Percentiles rank a stretch among this genome's conserved stretches.
Evolutionary conservation across 2,113 vertebrate genomes (phyloP).

Genomic region (Gnathonemus echidnorhynchus): DNA sequence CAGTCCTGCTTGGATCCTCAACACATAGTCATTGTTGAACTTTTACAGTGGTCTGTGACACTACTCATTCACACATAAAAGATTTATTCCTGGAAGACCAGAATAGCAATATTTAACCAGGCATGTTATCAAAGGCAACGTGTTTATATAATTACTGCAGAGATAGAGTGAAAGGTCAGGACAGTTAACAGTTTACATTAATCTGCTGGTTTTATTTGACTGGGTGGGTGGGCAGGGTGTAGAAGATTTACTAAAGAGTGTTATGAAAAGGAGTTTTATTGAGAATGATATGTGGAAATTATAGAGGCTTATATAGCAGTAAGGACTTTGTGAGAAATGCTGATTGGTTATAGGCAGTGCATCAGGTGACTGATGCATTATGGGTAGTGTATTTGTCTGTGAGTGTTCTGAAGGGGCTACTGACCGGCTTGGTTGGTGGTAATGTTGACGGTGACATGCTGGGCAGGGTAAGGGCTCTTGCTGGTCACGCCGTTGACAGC

Average conservation of each 20-base stretch:
- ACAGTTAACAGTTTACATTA: not conserved
- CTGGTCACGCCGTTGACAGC: conserved; percentile 87
- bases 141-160: not conserved
- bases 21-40: not conserved
- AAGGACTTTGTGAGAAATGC: not conserved
- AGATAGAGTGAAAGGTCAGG: not conserved
- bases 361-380: not conserved
- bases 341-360: not conserved
- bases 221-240: not conserved
- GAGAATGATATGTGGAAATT: not conserved
- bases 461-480: conserved; percentile 89
- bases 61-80: not conserved
- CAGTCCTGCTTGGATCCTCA: not conserved
- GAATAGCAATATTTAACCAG: not conserved
- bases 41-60: not conserved
- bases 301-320: not conserved
- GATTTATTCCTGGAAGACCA: not conserved
- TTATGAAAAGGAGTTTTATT: not conserved
- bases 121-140: not conserved
- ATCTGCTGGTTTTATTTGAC: not conserved
- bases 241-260: not conserved
- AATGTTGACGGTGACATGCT: conserved; percentile 90
- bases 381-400: not conserved
- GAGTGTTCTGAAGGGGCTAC: conserved; percentile 27
- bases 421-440: conserved; percentile 97